phyloP scores from a whole-genome alignment of 2,888 invertebrate species.

The Caenorhabditis parvicauda region DNA sequence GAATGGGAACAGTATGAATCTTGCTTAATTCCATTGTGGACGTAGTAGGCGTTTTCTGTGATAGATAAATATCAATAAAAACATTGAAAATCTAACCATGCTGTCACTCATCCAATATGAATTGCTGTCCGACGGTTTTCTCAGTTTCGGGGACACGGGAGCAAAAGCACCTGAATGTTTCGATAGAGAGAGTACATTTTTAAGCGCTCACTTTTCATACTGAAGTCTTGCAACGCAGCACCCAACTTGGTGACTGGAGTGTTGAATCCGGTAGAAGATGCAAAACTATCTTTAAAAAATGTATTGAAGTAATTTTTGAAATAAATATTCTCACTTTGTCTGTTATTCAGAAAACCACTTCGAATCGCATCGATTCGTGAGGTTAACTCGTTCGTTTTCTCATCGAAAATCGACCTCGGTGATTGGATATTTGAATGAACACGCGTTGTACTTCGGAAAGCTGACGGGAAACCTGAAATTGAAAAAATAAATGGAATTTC shows the following conservation, averaged over 20 bases:
- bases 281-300: conserved; percentile 19
- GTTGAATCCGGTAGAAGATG: conserved; percentile 40
- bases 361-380: conserved; percentile 28
- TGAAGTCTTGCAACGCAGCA: conserved; percentile 36
- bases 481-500: too few relatives aligned
- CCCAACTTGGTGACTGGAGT: conserved; percentile 46
- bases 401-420: conserved; percentile 11
- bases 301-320: neutral
- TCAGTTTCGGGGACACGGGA: conserved; percentile 13
- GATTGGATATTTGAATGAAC: conserved; percentile 20
- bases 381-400: too few relatives aligned
- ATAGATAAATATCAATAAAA: conserved; percentile 14
- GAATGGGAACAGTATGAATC: conserved; percentile 20
- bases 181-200: neutral
- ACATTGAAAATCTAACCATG: conserved; percentile 11
- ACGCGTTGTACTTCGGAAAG: too few relatives aligned
- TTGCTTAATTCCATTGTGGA: conserved; percentile 4
- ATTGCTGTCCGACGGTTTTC: neutral
- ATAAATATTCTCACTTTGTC: conserved; percentile 11
- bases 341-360: conserved; percentile 24
- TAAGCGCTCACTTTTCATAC: conserved; percentile 29
- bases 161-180: conserved; percentile 24
- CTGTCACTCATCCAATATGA: neutral
- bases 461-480: too few relatives aligned
- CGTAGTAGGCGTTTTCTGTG: neutral